These are phyloP conservation scores for Odontomachus brunneus DNA, from an alignment of 1,140 invertebrate genomes.

Conservation along the genomic window DNA sequence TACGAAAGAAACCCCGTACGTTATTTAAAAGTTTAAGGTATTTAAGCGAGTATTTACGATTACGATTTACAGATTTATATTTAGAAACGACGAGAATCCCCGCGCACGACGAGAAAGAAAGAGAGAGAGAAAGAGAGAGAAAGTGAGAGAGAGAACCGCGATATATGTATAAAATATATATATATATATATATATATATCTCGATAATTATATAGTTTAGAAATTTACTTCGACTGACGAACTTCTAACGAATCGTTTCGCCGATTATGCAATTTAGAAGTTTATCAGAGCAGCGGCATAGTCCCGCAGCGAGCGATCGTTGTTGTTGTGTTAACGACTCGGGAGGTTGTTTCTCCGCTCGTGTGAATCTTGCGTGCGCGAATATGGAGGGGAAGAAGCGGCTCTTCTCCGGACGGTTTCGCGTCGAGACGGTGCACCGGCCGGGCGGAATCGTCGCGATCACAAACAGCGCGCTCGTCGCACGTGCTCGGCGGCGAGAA, in stretches of 20 bases:
- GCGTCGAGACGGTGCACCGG: slow-evolving; percentile 47
- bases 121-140: too few relatives aligned
- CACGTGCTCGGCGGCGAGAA: slow-evolving; percentile 37
- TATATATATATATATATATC: slow-evolving; percentile 1
- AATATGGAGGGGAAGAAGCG: background rate
- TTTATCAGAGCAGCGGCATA: slow-evolving; percentile 1
- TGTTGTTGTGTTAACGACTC: slow-evolving; percentile 33
- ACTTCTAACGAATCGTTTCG: slow-evolving; percentile 28
- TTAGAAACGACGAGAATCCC: slow-evolving; percentile 1
- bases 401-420: slow-evolving; percentile 12
- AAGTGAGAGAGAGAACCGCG: too few relatives aligned
- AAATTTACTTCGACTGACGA: slow-evolving; percentile 46
- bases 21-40: slow-evolving; percentile 55
- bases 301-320: background rate
- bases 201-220: slow-evolving; percentile 42
- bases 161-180: background rate
- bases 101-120: too few relatives aligned
- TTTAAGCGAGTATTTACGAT: slow-evolving; percentile 43
- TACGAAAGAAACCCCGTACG: slow-evolving; percentile 13
- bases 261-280: slow-evolving; percentile 30
- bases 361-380: background rate
- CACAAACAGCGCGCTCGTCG: slow-evolving; percentile 38
- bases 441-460: slow-evolving; percentile 44
- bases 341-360: slow-evolving; percentile 30
- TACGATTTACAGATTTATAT: slow-evolving; percentile 23